Percentiles rank a stretch among this genome's conserved stretches.
These are phyloP conservation scores for Tupaia tana DNA, from an alignment of 2,113 vertebrate genomes.

Conservation along the genomic window DNA sequence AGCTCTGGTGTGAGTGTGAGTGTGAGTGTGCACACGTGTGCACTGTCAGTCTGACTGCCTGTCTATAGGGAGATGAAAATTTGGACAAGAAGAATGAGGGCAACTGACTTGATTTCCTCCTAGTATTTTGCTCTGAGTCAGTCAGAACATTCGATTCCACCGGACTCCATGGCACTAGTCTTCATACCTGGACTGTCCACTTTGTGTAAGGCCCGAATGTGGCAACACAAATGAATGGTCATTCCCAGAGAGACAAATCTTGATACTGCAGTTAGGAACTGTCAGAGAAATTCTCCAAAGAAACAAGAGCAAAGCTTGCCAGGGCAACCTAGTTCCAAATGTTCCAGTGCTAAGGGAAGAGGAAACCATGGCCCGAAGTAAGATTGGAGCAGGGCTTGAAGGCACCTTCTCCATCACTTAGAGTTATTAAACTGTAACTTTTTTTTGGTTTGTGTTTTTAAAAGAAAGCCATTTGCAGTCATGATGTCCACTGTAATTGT, in stretches of 20 bases:
- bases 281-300: constrained; percentile 65
- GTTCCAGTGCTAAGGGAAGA: not conserved
- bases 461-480: constrained; percentile 1
- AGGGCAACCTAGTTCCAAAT: constrained; percentile 23
- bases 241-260: constrained; percentile 49
- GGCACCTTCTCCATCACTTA: not conserved
- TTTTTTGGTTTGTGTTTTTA: not conserved
- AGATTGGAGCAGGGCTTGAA: constrained; percentile 31
- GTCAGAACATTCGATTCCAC: not conserved
- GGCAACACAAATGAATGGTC: constrained; percentile 67
- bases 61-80: not conserved
- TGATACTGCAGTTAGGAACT: constrained; percentile 57
- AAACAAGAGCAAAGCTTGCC: constrained; percentile 35
- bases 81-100: not conserved
- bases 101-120: not conserved
- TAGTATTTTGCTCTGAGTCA: not conserved
- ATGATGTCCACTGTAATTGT: not conserved
- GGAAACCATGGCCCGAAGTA: not conserved
- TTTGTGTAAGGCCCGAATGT: constrained; percentile 52
- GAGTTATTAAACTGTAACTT: not conserved
- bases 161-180: not conserved
- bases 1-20: no score
- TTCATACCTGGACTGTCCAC: constrained; percentile 47
- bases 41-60: not conserved
- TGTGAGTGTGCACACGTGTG: fast-evolving